phyloP scores from a whole-genome alignment of 2,888 invertebrate genomes.

The Lysandra bellargus region DNA sequence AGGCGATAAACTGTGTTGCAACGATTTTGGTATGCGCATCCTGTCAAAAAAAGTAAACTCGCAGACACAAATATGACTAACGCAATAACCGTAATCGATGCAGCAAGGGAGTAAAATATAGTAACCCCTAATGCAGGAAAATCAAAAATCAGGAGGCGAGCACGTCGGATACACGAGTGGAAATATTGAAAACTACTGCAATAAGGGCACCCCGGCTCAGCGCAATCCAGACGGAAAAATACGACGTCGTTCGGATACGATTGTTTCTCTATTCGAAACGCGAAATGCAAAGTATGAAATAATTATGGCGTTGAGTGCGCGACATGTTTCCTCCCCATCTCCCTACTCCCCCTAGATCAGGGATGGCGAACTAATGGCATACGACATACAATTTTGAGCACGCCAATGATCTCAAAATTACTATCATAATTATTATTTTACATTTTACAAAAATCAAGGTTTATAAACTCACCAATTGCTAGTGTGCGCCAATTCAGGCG shows the following conservation, averaged over 20 bases:
- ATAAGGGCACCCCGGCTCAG: conserved; percentile 48
- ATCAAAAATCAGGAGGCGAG: neutral
- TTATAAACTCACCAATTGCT: neutral
- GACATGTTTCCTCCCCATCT: conserved; percentile 50
- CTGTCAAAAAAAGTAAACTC: neutral
- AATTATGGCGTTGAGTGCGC: conserved; percentile 69
- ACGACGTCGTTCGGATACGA: conserved; percentile 55
- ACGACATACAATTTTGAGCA: neutral
- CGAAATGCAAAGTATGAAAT: conserved; percentile 74
- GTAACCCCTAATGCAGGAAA: neutral
- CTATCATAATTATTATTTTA: neutral
- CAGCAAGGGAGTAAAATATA: neutral
- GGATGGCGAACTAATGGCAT: neutral
- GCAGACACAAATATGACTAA: neutral
- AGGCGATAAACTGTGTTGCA: neutral
- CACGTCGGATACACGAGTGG: conserved; percentile 3
- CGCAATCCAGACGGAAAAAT: conserved; percentile 63
- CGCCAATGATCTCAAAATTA: neutral
- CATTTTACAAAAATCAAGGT: neutral
- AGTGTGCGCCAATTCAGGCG: neutral
- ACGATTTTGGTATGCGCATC: neutral
- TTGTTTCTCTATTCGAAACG: conserved; percentile 65
- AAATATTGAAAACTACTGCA: conserved; percentile 18
- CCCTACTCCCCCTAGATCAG: conserved; percentile 36
- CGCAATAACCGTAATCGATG: neutral